Evolutionary conservation across 2,113 vertebrate species (phyloP).

Genomic region (Chloropsis hardwickii): DNA sequence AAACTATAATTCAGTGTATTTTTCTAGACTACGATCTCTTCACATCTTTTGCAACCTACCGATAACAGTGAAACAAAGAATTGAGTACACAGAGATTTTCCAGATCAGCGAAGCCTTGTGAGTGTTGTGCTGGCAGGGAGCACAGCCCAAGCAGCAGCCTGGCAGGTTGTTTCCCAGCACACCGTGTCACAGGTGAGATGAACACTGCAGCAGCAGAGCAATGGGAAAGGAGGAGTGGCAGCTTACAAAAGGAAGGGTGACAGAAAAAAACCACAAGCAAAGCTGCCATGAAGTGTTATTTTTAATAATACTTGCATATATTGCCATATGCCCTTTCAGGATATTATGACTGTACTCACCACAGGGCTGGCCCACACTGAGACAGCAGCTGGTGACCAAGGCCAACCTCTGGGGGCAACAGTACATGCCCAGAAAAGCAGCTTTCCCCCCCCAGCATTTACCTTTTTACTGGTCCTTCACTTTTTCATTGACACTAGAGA

Average conservation of each 20-base stretch:
- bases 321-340: neutral
- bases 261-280: neutral
- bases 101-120: neutral
- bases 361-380: neutral
- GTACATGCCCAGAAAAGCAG: neutral
- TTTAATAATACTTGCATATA: neutral
- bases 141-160: neutral
- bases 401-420: rapidly evolving
- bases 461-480: neutral
- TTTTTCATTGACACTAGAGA: neutral
- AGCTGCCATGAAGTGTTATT: neutral
- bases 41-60: neutral
- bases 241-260: neutral
- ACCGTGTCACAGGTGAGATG: rapidly evolving
- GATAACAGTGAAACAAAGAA: neutral
- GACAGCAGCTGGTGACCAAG: rapidly evolving
- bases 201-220: neutral
- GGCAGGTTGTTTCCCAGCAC: neutral
- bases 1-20: neutral
- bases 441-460: rapidly evolving
- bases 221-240: neutral
- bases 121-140: neutral
- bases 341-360: neutral
- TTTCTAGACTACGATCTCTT: neutral
- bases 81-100: neutral